Evolutionary conservation across 2,888 invertebrate species (phyloP), one percentile per base, ranked within the genome.

Genomic region (Melieria picta): DNA sequence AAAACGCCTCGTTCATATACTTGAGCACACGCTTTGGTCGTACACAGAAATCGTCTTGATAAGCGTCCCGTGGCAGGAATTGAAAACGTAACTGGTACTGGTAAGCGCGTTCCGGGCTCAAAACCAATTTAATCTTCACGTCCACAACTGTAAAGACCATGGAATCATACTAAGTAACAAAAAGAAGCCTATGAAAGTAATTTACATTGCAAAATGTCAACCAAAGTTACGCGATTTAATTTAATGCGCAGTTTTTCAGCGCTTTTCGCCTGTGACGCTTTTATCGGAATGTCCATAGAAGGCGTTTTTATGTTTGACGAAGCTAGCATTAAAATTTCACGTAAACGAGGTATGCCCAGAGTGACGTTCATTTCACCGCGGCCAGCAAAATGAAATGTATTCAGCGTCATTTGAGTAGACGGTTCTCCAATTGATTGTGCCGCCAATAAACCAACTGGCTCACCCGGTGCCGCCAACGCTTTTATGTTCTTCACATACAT

Each of bases 341-440:
- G 89, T 5, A 99, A 89, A 79, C 99, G 92, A 0, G 99, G 99
- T 80, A 99, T 99, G 89, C 99, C 99, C n/a, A 99, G 90, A 0
- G 99, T 99, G 0, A 99, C 99, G 89, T 99, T 99, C 98, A 99
- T 99, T 88, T 99, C 99, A 89, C 99, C 98, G 88, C 98, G 93
- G 83, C 99, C 99, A 80, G 99, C 99, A 86, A 99, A 99, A 85
- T 99, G 99, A 88, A 99, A 99, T 56, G 99, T 99, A 87, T 99
- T 99, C 84, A 99, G 88, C 81, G 99, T 99, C 99, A 99, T 99
- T 90, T 99, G 99, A 72, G 99, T 99, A 3, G 99, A 99, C 0
- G 99, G 99, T 87, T 99, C 99, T 71, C 99, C 99, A 74, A 99
- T 94, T 0, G 98, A 98, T 89, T 99, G 99, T 2, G 99, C 99